phyloP scores from a whole-genome alignment of 2,797 vertebrate genomes.

The Oryzias sinensis region DNA sequence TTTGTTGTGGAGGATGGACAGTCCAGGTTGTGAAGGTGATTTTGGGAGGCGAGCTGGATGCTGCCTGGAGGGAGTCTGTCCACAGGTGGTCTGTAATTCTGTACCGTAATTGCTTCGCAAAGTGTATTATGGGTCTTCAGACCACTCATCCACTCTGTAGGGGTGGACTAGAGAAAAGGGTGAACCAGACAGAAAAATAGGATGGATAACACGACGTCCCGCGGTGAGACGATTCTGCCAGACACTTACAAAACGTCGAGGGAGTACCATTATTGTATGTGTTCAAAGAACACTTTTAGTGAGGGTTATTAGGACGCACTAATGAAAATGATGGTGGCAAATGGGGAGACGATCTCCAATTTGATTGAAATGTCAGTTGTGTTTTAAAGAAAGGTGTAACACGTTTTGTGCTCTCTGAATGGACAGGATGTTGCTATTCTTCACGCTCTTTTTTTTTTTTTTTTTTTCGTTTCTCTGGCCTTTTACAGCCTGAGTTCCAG shows the following conservation, averaged over 20 bases:
- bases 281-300: slow-evolving; percentile 67
- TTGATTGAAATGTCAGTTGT: slow-evolving; percentile 76
- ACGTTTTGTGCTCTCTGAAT: slow-evolving; percentile 52
- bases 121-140: slow-evolving; percentile 75
- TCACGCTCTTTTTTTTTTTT: neutral
- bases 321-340: slow-evolving; percentile 73
- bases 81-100: slow-evolving; percentile 82
- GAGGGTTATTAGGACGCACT: slow-evolving; percentile 70
- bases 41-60: slow-evolving; percentile 36
- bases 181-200: slow-evolving; percentile 63
- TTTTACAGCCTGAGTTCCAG: slow-evolving; percentile 5
- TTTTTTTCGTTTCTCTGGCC: slow-evolving; percentile 3
- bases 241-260: slow-evolving; percentile 65
- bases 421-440: slow-evolving; percentile 23
- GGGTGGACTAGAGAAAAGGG: slow-evolving; percentile 71
- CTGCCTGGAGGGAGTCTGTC: slow-evolving; percentile 62
- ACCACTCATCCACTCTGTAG: slow-evolving; percentile 76
- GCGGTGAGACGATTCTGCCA: slow-evolving; percentile 70
- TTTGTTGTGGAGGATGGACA: slow-evolving; percentile 54
- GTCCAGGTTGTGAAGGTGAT: slow-evolving; percentile 58
- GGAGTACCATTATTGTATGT: slow-evolving; percentile 65
- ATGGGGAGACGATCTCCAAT: slow-evolving; percentile 69
- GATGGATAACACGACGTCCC: slow-evolving; percentile 72
- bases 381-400: slow-evolving; percentile 66
- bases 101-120: slow-evolving; percentile 76